Conservation (phyloP, 2,888 invertebrate genomes). For the Lasioglossum zephyrum region DNA sequence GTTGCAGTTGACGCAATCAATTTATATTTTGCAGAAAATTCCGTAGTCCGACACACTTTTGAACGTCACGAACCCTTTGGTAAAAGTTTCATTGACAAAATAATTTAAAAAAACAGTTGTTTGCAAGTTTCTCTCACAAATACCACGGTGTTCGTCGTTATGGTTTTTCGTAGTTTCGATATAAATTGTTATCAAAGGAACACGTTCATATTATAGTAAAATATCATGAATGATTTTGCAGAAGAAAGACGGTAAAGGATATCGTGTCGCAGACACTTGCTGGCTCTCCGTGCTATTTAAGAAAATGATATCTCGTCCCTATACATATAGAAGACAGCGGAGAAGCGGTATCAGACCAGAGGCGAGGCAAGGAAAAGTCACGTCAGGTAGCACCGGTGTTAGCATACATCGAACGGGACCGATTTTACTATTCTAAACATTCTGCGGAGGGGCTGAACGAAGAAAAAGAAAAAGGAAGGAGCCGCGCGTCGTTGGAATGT, state of each 20-base stretch:
- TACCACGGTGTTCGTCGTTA: background rate
- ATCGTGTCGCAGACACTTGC: background rate
- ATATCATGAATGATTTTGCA: background rate
- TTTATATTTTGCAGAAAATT: too few relatives aligned
- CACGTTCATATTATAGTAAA: background rate
- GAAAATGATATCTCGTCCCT: background rate
- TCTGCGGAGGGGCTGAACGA: conserved; percentile 23
- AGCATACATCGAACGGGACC: conserved; percentile 47
- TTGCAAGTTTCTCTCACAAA: background rate
- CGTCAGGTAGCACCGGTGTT: conserved; percentile 12
- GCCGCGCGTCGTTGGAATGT: conserved; percentile 67
- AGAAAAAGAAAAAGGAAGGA: conserved; percentile 22
- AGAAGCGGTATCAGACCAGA: background rate
- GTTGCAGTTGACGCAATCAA: too few relatives aligned
- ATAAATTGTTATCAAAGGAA: background rate
- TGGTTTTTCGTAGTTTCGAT: background rate
- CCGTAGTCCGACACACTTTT: too few relatives aligned
- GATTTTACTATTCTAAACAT: conserved; percentile 69
- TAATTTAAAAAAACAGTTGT: background rate
- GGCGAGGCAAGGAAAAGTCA: background rate
- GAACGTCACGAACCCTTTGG: background rate
- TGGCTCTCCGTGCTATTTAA: background rate
- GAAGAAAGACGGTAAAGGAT: background rate
- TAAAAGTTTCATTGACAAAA: background rate
- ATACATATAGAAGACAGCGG: background rate